Percentiles rank a stretch among this genome's conserved stretches.
phyloP scores from a whole-genome alignment of 1,140 invertebrate genomes.

The Cryptotermes secundus region DNA sequence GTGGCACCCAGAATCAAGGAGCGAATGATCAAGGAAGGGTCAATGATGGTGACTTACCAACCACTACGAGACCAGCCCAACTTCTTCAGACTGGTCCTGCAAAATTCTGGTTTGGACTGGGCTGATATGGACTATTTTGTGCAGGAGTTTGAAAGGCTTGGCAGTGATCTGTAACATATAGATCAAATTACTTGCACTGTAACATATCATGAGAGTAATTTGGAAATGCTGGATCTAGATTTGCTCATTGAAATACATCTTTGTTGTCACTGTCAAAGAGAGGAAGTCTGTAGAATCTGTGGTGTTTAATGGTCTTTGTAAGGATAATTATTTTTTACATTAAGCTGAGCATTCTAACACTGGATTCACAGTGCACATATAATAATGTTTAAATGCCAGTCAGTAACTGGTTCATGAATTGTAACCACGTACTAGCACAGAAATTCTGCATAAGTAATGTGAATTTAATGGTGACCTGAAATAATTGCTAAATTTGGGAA shows the following conservation, averaged over 20 bases:
- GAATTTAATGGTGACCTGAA: no score
- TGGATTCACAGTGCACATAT: not conserved
- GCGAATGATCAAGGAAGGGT: slow-evolving; percentile 89
- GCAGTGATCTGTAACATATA: slow-evolving; percentile 60
- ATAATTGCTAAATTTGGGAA: no score
- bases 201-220: not conserved
- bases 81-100: slow-evolving; percentile 92
- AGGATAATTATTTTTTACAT: not conserved
- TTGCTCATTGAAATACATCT: not conserved
- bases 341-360: not conserved
- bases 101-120: slow-evolving; percentile 79
- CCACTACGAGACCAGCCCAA: slow-evolving; percentile 77
- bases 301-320: not conserved
- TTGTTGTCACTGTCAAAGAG: not conserved
- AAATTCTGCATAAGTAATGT: no score
- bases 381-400: not conserved
- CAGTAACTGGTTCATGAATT: not conserved
- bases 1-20: slow-evolving; percentile 92
- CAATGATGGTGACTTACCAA: slow-evolving; percentile 95
- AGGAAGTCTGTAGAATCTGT: not conserved
- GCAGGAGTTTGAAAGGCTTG: slow-evolving; percentile 81
- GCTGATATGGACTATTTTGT: slow-evolving; percentile 85
- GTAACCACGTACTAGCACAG: not conserved
- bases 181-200: not conserved
- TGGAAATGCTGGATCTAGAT: not conserved